Evolutionary conservation across 2,888 invertebrate genomes (phyloP), one percentile per base, ranked within the genome.

Genomic region (Theodoxus fluviatilis): DNA sequence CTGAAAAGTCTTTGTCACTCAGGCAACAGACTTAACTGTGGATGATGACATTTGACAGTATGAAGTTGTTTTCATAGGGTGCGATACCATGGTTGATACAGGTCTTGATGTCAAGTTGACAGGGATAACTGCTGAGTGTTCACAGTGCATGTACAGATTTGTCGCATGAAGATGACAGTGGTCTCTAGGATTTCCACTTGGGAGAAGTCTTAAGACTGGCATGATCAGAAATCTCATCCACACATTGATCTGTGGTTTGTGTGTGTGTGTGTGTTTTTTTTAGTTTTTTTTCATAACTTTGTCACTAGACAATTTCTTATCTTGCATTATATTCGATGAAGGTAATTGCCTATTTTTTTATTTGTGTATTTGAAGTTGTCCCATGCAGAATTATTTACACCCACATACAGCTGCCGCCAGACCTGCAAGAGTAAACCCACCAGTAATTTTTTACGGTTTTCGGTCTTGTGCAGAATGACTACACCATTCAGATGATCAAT

Each of bases 401-500:
- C n/a, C n/a, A n/a, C n/a, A n/a, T n/a, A n/a, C n/a, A n/a, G n/a
- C n/a, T n/a, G n/a, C n/a, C n/a, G n/a, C n/a, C n/a, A n/a, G n/a
- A n/a, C n/a, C n/a, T n/a, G n/a, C n/a, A n/a, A n/a, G n/a, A n/a
- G n/a, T n/a, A n/a, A n/a, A n/a, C n/a, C n/a, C n/a, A n/a, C n/a
- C n/a, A n/a, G n/a, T n/a, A n/a, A n/a, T n/a, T n/a, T n/a, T n/a
- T n/a, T n/a, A n/a, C n/a, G n/a, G n/a, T n/a, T n/a, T n/a, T n/a
- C n/a, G n/a, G n/a, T n/a, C n/a, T n/a, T n/a, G n/a, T 77, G 12
- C 74, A 87, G 87, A 81, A 87, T 74, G 81, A 84, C 49, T 87
- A 87, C 80, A 86, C 86, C 38, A 82, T 88, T 63, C 88, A 94
- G 92, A 85, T 87, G 77, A 80, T 87, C 38, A 83, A 81, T 73